Percentiles rank a stretch among this genome's conserved stretches.
phyloP scores from a whole-genome alignment of 2,113 vertebrate species.

The Jacana jacana region DNA sequence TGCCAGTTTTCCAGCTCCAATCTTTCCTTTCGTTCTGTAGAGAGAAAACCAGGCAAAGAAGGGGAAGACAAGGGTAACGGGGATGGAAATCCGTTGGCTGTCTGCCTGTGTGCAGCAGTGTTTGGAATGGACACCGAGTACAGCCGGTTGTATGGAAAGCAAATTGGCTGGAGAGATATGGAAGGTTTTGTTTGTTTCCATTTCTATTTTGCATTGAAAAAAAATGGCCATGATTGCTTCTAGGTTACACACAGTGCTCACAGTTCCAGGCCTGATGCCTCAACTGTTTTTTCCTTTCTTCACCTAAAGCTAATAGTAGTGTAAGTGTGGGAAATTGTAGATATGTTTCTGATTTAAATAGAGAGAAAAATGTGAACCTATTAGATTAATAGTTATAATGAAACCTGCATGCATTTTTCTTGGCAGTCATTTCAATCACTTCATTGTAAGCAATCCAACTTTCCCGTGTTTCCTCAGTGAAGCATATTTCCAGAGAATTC shows the following conservation, averaged over 20 bases:
- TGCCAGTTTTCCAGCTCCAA: not conserved
- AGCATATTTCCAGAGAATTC: conserved; percentile 75
- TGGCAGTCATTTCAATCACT: conserved; percentile 75
- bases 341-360: conserved; percentile 64
- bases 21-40: not conserved
- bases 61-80: not conserved
- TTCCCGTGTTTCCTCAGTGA: conserved; percentile 72
- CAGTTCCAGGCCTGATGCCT: conserved; percentile 61
- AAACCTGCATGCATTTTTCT: conserved; percentile 72
- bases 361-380: conserved; percentile 56
- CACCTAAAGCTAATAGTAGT: conserved; percentile 71
- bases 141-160: not conserved
- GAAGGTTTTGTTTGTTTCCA: conserved; percentile 34
- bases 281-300: conserved; percentile 69
- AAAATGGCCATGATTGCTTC: conserved; percentile 41
- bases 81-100: not conserved
- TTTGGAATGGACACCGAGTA: not conserved
- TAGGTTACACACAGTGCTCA: conserved; percentile 46
- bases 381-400: conserved; percentile 77
- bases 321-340: conserved; percentile 67
- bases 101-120: not conserved
- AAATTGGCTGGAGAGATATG: not conserved
- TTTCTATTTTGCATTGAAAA: not conserved
- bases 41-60: not conserved
- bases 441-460: conserved; percentile 72